Evolutionary conservation across 2,888 invertebrate species (phyloP).

Genomic region (Macrophya alboannulata): DNA sequence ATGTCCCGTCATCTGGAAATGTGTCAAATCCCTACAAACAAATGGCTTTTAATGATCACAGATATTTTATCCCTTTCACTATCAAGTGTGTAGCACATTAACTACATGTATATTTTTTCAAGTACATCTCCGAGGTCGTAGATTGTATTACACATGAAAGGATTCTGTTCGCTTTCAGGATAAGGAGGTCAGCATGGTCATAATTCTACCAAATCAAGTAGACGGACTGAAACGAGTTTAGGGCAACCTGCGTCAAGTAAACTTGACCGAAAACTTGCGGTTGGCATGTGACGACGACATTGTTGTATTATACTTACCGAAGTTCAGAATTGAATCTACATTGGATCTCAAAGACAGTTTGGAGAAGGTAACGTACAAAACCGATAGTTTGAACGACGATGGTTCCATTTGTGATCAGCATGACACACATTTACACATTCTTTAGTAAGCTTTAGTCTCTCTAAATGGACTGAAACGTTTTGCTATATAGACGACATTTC

Average conservation of each 20-base stretch:
- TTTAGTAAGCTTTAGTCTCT: too few species aligned
- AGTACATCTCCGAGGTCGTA: too few species aligned
- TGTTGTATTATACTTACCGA: slow-evolving; percentile 86
- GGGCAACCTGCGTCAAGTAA: slow-evolving; percentile 72
- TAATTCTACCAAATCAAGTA: slow-evolving; percentile 87
- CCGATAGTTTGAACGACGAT: not conserved
- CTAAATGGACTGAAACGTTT: too few species aligned
- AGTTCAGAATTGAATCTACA: slow-evolving; percentile 88
- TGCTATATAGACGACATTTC: too few species aligned
- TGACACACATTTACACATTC: not conserved
- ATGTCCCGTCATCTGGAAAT: too few species aligned
- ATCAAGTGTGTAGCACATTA: too few species aligned
- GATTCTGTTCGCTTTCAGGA: slow-evolving; percentile 78
- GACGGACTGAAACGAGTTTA: slow-evolving; percentile 80
- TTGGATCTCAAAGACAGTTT: slow-evolving; percentile 84
- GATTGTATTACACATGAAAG: too few species aligned
- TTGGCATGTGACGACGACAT: slow-evolving; percentile 80
- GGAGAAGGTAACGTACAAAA: slow-evolving; percentile 81
- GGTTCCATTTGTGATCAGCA: not conserved
- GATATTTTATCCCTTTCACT: too few species aligned
- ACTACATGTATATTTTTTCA: too few species aligned
- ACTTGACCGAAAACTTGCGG: not conserved
- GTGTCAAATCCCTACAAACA: too few species aligned
- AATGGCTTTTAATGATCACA: not conserved
- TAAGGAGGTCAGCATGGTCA: slow-evolving; percentile 86